These are phyloP conservation scores for Hypsopygia costalis DNA, from an alignment of 2,888 invertebrate genomes.

Conservation along the genomic window DNA sequence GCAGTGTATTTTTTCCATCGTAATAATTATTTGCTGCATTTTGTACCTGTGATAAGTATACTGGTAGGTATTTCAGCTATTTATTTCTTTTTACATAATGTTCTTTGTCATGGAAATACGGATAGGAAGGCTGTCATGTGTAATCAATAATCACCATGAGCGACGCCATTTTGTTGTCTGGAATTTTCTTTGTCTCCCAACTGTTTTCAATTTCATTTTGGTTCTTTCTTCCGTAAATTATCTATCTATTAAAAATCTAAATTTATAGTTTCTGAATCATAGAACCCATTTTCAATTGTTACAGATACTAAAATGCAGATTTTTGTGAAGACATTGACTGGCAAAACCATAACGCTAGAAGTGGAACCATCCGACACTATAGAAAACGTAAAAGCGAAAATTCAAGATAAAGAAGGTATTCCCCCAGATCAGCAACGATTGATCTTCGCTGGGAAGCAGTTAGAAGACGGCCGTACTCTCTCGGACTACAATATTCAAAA, in stretches of 20 bases:
- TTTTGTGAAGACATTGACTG: slow-evolving; percentile 72
- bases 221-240: slow-evolving; percentile 13
- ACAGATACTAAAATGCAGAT: slow-evolving; percentile 58
- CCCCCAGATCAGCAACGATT: slow-evolving; percentile 85
- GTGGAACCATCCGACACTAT: slow-evolving; percentile 92
- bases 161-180: slow-evolving; percentile 70
- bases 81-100: slow-evolving; percentile 1
- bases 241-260: too few species aligned
- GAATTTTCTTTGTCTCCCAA: slow-evolving; percentile 48
- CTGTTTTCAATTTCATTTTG: slow-evolving; percentile 18
- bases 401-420: slow-evolving; percentile 90
- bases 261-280: slow-evolving; percentile 34
- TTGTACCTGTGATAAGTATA: slow-evolving; percentile 1
- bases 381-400: slow-evolving; percentile 93
- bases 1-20: too few species aligned
- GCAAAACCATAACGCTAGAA: slow-evolving; percentile 92
- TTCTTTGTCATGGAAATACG: background rate
- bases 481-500: slow-evolving; percentile 37
- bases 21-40: too few species aligned
- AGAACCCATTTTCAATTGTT: slow-evolving; percentile 36
- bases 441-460: slow-evolving; percentile 36
- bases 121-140: too few species aligned
- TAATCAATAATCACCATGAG: too few species aligned
- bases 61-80: slow-evolving; percentile 5
- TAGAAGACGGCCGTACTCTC: slow-evolving; percentile 31